These are phyloP conservation scores for Pyrocoelia pectoralis DNA, from an alignment of 2,888 invertebrate genomes.

Conservation along the genomic window DNA sequence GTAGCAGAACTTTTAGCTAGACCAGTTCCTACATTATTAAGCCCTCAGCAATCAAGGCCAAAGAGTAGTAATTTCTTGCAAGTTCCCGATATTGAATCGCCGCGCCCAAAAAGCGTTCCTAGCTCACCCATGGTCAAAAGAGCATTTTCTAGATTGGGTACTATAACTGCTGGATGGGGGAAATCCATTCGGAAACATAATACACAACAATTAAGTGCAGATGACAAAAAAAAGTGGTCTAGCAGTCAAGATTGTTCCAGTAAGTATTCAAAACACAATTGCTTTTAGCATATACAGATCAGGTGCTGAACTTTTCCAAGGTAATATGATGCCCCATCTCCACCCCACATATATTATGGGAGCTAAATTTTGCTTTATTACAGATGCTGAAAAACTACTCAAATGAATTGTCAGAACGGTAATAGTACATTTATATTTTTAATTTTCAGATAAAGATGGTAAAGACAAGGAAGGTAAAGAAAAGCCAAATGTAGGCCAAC, in stretches of 20 bases:
- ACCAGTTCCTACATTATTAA: constrained; percentile 85
- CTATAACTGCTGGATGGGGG: constrained; percentile 91
- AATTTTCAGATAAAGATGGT: constrained; percentile 75
- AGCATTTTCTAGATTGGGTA: constrained; percentile 89
- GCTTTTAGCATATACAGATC: not conserved
- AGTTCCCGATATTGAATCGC: constrained; percentile 89
- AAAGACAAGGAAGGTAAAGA: constrained; percentile 83
- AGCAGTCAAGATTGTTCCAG: constrained; percentile 89
- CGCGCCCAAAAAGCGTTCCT: constrained; percentile 90
- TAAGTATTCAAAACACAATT: constrained; percentile 60
- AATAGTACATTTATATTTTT: constrained; percentile 17
- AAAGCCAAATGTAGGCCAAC: constrained; percentile 73
- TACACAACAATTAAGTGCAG: constrained; percentile 81
- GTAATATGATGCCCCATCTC: not conserved
- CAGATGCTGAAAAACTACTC: not conserved
- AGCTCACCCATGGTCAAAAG: constrained; percentile 94
- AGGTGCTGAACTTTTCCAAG: not conserved
- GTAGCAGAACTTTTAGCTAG: constrained; percentile 87
- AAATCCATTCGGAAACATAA: constrained; percentile 86
- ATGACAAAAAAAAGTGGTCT: constrained; percentile 91
- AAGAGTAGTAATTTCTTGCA: constrained; percentile 93
- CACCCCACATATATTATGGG: too few species aligned
- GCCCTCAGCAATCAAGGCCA: constrained; percentile 84
- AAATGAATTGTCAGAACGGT: not conserved
- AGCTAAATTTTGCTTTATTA: too few species aligned